A percentile compares a stretch with the other conserved stretches of the same genome.
Conservation (phyloP, 1,140 invertebrate genomes). For the Whitmania pigra region DNA sequence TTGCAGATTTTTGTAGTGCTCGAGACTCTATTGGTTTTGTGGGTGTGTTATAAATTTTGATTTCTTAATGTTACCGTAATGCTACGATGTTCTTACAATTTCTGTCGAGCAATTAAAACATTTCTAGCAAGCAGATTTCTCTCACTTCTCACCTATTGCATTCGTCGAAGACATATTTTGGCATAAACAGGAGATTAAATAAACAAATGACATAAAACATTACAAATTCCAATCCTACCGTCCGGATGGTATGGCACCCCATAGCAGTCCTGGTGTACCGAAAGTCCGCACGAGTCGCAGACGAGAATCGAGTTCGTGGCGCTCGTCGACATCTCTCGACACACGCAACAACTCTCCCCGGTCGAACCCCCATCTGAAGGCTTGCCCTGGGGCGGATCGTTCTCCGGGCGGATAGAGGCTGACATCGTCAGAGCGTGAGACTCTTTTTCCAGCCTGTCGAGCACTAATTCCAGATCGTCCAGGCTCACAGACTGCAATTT, state of each 20-base stretch:
- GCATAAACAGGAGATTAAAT: no score
- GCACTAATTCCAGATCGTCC: constrained; percentile 78
- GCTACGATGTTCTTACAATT: no score
- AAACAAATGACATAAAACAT: no score
- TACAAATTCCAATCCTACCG: constrained; percentile 36
- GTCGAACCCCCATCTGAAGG: constrained; percentile 49
- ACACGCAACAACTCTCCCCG: constrained; percentile 77
- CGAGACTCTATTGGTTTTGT: no score
- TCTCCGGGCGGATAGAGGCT: constrained; percentile 19
- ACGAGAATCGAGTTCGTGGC: constrained; percentile 91
- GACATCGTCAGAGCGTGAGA: constrained; percentile 69
- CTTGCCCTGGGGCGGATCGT: constrained; percentile 28
- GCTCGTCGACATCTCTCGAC: constrained; percentile 76
- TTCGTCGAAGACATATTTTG: no score
- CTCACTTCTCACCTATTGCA: no score
- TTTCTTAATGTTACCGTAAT: no score
- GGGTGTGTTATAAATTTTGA: no score
- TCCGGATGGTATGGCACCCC: constrained; percentile 97
- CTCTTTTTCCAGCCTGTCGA: constrained; percentile 93
- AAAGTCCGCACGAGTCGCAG: constrained; percentile 98
- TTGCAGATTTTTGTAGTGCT: no score
- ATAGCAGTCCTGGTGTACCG: constrained; percentile 97
- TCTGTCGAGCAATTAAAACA: no score
- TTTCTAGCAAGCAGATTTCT: no score
- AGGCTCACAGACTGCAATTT: constrained; percentile 29